Base-by-base conservation (phyloP, 2,797 vertebrate species). In the Erithacus rubecula region DNA sequence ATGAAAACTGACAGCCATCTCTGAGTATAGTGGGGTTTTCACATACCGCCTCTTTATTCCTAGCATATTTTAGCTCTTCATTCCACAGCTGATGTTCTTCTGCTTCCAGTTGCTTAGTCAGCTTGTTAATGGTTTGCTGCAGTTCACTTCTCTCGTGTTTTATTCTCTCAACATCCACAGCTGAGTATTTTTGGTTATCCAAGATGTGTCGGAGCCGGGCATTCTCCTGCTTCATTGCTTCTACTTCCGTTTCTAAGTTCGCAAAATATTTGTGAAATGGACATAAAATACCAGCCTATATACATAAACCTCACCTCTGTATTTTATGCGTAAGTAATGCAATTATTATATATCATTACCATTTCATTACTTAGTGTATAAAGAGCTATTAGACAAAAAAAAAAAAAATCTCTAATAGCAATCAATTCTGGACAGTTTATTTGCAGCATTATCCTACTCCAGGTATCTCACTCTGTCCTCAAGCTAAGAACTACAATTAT, bases 121-220 rank as follows among this genome's bases (percentile, higher is more conserved):
- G 97, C 79, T 97, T 98, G 93, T 97, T 94, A 95, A 99, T 98
- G 26, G 98, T 98, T 96, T 99, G 99, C 44, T 99, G 98, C 78
- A 99, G 97, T 86, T 99, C 99, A 75, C 98, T 98, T 94, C 98
- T 99, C 97, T 99, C 99, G 26, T 98, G 97, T 93, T 99, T 99
- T 97, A 99, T 99, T 96, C 99, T 98, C 95, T 99, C 98, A 3
- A 99, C 98, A 60, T 99, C 99, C 2, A 98, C 98, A 58, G 98
- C 98, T 12, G 99, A 99, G 89, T 99, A 99, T 93, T 99, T 99
- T 87, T 99, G 99, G 93, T 99, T 99, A 96, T 98, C 98, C 87
- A 99, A 93, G 83, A 98, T 97, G 83, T 97, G 97, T 85, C 98
- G 98, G 32, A 99, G 98, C 15, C 97, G 97, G 41, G 97, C 82